phyloP scores from a whole-genome alignment of 2,113 vertebrate species.

The Pedetes capensis region DNA sequence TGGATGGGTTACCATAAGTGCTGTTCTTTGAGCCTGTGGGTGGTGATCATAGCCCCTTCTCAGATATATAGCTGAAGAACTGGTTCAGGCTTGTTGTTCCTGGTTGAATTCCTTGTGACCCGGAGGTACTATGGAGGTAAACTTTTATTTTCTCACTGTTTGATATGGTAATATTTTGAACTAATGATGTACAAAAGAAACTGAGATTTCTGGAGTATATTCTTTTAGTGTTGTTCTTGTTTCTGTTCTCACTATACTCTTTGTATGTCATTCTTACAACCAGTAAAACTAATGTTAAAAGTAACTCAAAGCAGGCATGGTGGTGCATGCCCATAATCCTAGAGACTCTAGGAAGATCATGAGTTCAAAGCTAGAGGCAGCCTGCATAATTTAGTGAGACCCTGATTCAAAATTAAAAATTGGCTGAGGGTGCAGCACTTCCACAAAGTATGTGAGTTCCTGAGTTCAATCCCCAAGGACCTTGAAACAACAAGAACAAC shows the following conservation, averaged over 20 bases:
- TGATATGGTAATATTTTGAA: neutral
- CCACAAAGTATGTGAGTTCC: too few relatives aligned
- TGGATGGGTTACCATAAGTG: neutral
- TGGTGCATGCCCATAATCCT: too few relatives aligned
- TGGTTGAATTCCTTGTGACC: constrained; percentile 11
- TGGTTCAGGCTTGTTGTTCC: constrained; percentile 11
- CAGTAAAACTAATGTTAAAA: constrained; percentile 40
- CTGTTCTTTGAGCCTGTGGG: neutral
- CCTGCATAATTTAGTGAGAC: too few relatives aligned
- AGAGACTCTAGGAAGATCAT: too few relatives aligned
- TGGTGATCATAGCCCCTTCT: neutral
- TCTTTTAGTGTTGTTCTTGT: neutral
- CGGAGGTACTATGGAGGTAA: neutral
- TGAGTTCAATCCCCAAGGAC: too few relatives aligned
- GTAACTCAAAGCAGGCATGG: too few relatives aligned
- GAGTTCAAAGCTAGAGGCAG: too few relatives aligned
- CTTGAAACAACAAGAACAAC: too few relatives aligned
- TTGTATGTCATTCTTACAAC: constrained; percentile 31
- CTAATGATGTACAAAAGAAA: neutral
- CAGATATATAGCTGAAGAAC: constrained; percentile 20
- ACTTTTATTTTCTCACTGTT: constrained; percentile 8
- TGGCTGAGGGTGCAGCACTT: too few relatives aligned
- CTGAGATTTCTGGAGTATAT: neutral
- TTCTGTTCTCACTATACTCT: neutral
- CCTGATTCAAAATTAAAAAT: too few relatives aligned